A percentile compares a stretch with the other conserved stretches of the same genome.
Evolutionary conservation across 2,888 invertebrate species (phyloP).

Genomic region (Nemotelus nigrinus): DNA sequence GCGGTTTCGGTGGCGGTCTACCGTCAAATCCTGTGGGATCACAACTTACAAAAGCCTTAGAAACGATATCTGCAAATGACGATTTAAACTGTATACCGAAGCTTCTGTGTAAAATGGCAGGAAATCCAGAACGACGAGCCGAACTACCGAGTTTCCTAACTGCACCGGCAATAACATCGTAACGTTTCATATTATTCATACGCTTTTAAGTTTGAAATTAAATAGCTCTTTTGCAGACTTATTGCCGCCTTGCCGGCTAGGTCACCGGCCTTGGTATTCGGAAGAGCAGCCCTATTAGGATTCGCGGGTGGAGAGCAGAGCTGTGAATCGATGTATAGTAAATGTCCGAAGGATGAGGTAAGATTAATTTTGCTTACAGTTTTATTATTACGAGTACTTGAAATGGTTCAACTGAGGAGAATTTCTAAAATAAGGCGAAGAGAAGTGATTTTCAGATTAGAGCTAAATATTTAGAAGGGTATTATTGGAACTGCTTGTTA

Average conservation of each 20-base stretch:
- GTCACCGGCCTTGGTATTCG: constrained; percentile 76
- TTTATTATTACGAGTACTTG: neutral
- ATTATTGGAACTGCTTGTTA: too few species aligned
- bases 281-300: constrained; percentile 79
- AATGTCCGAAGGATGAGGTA: constrained; percentile 75
- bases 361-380: constrained; percentile 38
- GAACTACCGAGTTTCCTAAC: constrained; percentile 62
- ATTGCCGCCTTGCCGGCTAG: constrained; percentile 60
- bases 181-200: constrained; percentile 53
- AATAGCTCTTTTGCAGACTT: constrained; percentile 42
- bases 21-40: constrained; percentile 54
- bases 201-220: neutral
- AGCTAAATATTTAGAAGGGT: too few species aligned
- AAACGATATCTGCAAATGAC: constrained; percentile 75
- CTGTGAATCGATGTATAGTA: constrained; percentile 70
- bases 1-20: constrained; percentile 54
- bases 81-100: constrained; percentile 83
- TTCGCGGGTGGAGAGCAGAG: constrained; percentile 68
- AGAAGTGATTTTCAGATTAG: too few species aligned
- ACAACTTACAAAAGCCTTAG: constrained; percentile 66
- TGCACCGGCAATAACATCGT: constrained; percentile 64
- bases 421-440: too few species aligned
- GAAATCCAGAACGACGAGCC: constrained; percentile 64
- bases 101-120: constrained; percentile 80
- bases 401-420: too few species aligned